A percentile compares a stretch with the other conserved stretches of the same genome.
Evolutionary conservation across 2,113 vertebrate species (phyloP).

Genomic region (Dryoscopus gambensis): DNA sequence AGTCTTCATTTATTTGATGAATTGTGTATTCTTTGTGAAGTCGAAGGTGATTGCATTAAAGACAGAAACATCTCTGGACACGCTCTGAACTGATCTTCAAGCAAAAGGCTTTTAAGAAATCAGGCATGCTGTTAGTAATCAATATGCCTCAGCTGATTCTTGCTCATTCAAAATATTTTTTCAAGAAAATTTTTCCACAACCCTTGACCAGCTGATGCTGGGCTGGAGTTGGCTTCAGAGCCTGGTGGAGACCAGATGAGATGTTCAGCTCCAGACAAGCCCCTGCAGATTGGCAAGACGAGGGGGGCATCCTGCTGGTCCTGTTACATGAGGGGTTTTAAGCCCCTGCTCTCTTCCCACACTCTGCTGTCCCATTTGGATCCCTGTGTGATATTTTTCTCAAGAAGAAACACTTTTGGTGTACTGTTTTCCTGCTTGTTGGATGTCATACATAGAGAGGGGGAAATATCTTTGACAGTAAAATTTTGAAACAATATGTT

Average conservation of each 20-base stretch:
- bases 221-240: not conserved
- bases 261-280: not conserved
- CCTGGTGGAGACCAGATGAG: not conserved
- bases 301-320: fast-evolving
- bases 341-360: fast-evolving
- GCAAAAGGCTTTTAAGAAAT: not conserved
- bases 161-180: not conserved
- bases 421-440: not conserved
- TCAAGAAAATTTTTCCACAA: not conserved
- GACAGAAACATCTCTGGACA: not conserved
- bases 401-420: not conserved
- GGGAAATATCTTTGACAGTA: not conserved
- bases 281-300: fast-evolving
- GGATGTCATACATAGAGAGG: not conserved
- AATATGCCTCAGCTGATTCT: not conserved
- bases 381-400: not conserved
- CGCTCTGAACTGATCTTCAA: fast-evolving
- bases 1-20: not conserved
- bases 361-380: not conserved
- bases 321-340: not conserved
- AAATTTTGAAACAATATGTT: not conserved
- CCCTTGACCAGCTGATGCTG: not conserved
- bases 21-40: not conserved
- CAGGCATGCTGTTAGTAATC: not conserved
- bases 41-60: not conserved